Evolutionary conservation across 2,888 invertebrate species (phyloP).

Genomic region (Phyllotreta cruciferae): DNA sequence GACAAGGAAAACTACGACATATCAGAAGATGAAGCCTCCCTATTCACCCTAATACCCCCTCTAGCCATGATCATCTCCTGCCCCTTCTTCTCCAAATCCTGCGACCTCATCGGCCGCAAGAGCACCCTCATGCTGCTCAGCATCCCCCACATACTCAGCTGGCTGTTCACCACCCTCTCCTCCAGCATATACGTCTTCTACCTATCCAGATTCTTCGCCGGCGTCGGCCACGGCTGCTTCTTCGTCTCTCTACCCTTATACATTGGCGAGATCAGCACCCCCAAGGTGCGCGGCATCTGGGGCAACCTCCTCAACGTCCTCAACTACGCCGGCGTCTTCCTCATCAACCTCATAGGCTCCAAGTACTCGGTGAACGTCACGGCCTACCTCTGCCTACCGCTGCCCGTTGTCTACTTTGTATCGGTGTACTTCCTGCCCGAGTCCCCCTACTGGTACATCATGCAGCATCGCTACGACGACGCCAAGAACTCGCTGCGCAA

Average conservation of each 20-base stretch:
- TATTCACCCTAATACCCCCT: conserved; percentile 53
- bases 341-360: conserved; percentile 62
- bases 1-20: conserved; percentile 50
- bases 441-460: conserved; percentile 50
- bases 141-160: conserved; percentile 47
- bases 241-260: conserved; percentile 49
- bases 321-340: conserved; percentile 48
- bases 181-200: conserved; percentile 50
- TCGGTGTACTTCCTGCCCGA: conserved; percentile 70
- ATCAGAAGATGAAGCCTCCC: conserved; percentile 53
- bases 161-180: conserved; percentile 45
- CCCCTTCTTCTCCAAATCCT: conserved; percentile 46
- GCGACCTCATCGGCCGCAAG: conserved; percentile 51
- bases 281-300: conserved; percentile 50
- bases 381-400: conserved; percentile 65
- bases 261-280: conserved; percentile 49
- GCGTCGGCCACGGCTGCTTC: conserved; percentile 48
- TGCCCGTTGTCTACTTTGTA: conserved; percentile 66
- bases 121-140: conserved; percentile 47
- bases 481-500: conserved; percentile 45
- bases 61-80: conserved; percentile 46
- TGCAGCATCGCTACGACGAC: conserved; percentile 43
- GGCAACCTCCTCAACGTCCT: conserved; percentile 47
- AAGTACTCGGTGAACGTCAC: conserved; percentile 60
- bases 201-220: conserved; percentile 47